Conservation (phyloP, 1,140 invertebrate species). For the Caerostris extrusa region DNA sequence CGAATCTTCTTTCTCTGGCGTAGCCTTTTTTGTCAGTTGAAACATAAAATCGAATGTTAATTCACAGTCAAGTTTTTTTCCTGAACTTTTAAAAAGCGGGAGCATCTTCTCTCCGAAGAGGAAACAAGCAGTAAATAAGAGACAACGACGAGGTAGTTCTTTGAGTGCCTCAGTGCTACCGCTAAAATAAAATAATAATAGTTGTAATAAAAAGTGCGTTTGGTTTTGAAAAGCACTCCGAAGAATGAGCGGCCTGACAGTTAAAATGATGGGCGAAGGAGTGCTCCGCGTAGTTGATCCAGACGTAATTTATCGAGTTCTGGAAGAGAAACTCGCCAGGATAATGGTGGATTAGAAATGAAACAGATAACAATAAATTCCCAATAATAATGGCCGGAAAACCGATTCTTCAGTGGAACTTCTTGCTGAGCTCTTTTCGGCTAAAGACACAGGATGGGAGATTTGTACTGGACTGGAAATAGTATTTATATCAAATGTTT, state of each 20-base stretch:
- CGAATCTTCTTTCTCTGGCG: neutral
- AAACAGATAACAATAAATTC: slow-evolving; percentile 74
- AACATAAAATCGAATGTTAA: slow-evolving; percentile 63
- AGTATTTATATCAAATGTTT: neutral
- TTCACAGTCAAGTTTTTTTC: slow-evolving; percentile 25
- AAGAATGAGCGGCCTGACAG: slow-evolving; percentile 62
- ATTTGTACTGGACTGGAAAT: slow-evolving; percentile 1
- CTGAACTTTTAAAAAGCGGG: neutral
- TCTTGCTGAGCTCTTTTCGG: slow-evolving; percentile 8
- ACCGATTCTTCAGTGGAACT: slow-evolving; percentile 32
- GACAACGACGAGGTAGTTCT: neutral
- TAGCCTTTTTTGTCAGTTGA: neutral
- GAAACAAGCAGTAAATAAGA: slow-evolving; percentile 41
- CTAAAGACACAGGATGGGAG: neutral
- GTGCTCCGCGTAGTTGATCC: neutral
- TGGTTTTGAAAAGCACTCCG: slow-evolving; percentile 51
- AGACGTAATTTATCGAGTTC: slow-evolving; percentile 65
- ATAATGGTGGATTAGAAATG: slow-evolving; percentile 70
- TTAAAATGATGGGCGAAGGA: slow-evolving; percentile 71
- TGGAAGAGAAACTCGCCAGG: neutral
- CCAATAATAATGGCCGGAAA: slow-evolving; percentile 60
- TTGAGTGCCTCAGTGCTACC: slow-evolving; percentile 14
- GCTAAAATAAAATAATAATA: slow-evolving; percentile 68
- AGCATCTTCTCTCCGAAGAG: neutral
- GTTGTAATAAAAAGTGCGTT: slow-evolving; percentile 58